Conservation (phyloP, 2,797 vertebrate species). For the Falco naumanni region DNA sequence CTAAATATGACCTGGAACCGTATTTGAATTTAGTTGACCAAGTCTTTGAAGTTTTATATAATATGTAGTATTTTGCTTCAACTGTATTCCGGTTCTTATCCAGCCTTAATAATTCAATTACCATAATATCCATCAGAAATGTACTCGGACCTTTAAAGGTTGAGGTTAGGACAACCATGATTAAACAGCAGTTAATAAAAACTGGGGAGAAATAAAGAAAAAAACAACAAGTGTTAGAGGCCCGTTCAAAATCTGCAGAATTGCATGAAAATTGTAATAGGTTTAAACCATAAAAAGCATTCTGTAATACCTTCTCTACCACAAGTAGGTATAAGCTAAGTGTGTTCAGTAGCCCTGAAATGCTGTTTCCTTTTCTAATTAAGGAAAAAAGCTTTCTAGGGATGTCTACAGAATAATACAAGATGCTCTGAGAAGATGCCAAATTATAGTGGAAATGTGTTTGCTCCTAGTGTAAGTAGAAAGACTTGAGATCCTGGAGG, state of each 20-base stretch:
- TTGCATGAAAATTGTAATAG: background rate
- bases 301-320: background rate
- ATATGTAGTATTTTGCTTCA: background rate
- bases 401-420: slow-evolving; percentile 10
- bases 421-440: slow-evolving; percentile 8
- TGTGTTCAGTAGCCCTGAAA: background rate
- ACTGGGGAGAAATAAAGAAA: background rate
- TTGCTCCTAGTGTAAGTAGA: background rate
- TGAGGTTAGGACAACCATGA: background rate
- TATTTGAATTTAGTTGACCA: background rate
- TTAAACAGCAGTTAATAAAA: background rate
- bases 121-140: background rate
- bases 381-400: slow-evolving; percentile 38
- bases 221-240: background rate
- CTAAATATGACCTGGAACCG: background rate
- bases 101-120: background rate
- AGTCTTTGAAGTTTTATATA: background rate
- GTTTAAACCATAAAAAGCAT: background rate
- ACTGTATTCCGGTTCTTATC: background rate
- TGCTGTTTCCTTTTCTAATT: slow-evolving; percentile 21
- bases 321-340: background rate
- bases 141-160: background rate
- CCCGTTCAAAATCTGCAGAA: background rate
- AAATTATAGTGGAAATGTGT: slow-evolving; percentile 18
- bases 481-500: background rate